Conservation (phyloP, 1,140 invertebrate species). For the Carposina sasakii region DNA sequence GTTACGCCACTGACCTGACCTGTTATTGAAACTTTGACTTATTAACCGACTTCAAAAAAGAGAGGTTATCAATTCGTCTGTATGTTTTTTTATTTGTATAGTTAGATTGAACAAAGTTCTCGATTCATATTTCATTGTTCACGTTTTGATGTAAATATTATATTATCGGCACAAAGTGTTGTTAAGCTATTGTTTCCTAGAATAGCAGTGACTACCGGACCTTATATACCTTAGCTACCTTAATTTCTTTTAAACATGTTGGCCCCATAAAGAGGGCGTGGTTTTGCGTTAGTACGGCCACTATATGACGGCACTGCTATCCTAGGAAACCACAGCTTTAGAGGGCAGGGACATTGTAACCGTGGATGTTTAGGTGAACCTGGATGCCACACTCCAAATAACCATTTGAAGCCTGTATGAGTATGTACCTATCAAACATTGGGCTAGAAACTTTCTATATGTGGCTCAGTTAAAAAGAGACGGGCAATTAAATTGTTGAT, state of each 20-base stretch:
- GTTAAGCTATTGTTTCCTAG: conserved; percentile 21
- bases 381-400: too few species aligned
- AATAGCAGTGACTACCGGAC: neutral
- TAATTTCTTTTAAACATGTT: conserved; percentile 20
- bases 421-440: too few species aligned
- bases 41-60: too few species aligned
- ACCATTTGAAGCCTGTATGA: too few species aligned
- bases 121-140: conserved; percentile 16
- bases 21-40: neutral
- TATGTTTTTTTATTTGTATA: conserved; percentile 42
- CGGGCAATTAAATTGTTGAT: too few species aligned
- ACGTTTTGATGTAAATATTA: conserved; percentile 32
- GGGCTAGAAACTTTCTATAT: too few species aligned
- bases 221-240: neutral
- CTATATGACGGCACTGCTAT: neutral
- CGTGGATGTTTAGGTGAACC: too few species aligned
- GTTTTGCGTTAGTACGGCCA: neutral
- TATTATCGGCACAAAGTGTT: conserved; percentile 55
- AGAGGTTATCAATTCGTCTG: too few species aligned
- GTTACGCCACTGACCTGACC: neutral
- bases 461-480: too few species aligned
- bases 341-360: too few species aligned
- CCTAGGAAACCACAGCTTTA: too few species aligned
- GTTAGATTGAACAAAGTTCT: conserved; percentile 51
- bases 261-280: conserved; percentile 15